These are phyloP conservation scores for Todiramphus saurophagus DNA, from an alignment of 2,113 vertebrate species.

Conservation along the genomic window DNA sequence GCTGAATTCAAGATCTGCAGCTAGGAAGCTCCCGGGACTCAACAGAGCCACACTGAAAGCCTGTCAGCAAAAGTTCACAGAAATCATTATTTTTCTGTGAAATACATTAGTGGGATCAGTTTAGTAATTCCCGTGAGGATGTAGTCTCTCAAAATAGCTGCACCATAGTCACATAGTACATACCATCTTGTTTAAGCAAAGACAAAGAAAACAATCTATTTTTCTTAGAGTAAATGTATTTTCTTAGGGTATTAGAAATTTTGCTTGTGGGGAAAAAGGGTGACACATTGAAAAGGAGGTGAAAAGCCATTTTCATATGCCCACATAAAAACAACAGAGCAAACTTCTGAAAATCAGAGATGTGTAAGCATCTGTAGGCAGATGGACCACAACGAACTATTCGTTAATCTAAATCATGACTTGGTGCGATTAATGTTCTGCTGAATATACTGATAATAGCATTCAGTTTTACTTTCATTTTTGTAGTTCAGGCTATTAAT, in stretches of 20 bases:
- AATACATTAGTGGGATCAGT: neutral
- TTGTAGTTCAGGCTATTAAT: conserved; percentile 13
- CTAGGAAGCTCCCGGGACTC: neutral
- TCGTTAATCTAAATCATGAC: neutral
- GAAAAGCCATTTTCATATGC: neutral
- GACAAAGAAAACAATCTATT: neutral
- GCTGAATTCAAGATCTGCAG: neutral
- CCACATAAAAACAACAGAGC: neutral
- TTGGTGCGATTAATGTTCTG: conserved; percentile 1
- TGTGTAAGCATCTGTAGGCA: accelerated
- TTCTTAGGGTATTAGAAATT: neutral
- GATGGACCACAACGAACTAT: neutral
- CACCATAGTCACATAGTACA: accelerated
- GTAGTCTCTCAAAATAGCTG: neutral
- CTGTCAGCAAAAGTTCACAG: neutral
- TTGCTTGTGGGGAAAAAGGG: neutral
- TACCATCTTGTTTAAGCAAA: neutral
- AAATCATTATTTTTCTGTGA: neutral
- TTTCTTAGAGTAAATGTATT: neutral
- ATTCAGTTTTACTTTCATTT: conserved; percentile 8
- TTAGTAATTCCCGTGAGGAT: neutral
- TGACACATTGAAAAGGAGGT: accelerated
- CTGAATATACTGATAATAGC: neutral
- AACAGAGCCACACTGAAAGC: neutral
- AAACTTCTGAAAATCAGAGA: neutral